These are phyloP conservation scores for Aphelenchoides besseyi DNA, from an alignment of 1,140 invertebrate genomes.

Conservation along the genomic window DNA sequence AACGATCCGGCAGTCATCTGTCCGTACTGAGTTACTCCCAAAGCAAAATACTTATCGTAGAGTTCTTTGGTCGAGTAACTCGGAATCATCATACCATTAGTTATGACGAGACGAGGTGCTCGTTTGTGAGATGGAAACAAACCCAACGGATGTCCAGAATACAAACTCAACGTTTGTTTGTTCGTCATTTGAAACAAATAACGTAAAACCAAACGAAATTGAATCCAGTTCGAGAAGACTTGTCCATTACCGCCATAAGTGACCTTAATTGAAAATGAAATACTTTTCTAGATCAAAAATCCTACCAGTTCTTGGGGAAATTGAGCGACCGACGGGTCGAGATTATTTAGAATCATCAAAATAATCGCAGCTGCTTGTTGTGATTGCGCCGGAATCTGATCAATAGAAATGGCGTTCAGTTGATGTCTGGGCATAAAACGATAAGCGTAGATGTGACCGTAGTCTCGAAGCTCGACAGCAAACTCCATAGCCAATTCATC, in stretches of 20 bases:
- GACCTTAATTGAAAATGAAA: conserved; percentile 11
- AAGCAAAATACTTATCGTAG: conserved; percentile 69
- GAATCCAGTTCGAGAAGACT: conserved; percentile 73
- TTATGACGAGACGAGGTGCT: conserved; percentile 70
- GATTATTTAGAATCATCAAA: conserved; percentile 56
- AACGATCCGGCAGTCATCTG: conserved; percentile 71
- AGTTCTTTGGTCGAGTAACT: conserved; percentile 69
- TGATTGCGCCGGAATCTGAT: conserved; percentile 67
- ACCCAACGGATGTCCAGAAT: conserved; percentile 71
- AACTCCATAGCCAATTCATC: conserved; percentile 68
- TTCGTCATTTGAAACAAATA: conserved; percentile 69
- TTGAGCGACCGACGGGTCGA: conserved; percentile 66
- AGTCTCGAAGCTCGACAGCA: conserved; percentile 67
- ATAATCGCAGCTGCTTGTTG: conserved; percentile 68
- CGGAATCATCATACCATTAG: conserved; percentile 73
- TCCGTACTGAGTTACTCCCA: conserved; percentile 69
- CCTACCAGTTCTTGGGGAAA: conserved; percentile 68
- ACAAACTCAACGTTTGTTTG: conserved; percentile 70
- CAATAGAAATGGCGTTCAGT: conserved; percentile 70
- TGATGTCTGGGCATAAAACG: conserved; percentile 67
- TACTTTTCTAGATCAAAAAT: neutral
- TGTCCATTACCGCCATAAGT: conserved; percentile 24
- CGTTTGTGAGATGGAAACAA: conserved; percentile 68
- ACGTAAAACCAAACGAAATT: conserved; percentile 71
- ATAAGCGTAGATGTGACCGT: conserved; percentile 74